Evolutionary conservation across 2,888 invertebrate species (phyloP).

Genomic region (Eledona agricola): DNA sequence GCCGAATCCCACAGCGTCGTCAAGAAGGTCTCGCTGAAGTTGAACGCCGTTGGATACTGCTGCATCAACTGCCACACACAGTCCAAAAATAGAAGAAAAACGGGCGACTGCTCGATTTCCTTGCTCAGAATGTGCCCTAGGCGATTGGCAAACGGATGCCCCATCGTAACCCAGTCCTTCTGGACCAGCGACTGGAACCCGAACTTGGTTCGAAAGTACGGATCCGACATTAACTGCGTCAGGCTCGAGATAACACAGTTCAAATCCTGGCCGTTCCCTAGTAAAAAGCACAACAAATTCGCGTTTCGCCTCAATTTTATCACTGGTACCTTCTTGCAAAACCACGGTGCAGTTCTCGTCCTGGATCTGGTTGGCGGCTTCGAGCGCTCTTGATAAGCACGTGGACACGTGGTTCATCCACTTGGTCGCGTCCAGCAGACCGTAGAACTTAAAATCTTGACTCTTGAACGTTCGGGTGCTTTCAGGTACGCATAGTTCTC

Average conservation of each 20-base stretch:
- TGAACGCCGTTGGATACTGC: slow-evolving; percentile 89
- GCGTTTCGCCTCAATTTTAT: slow-evolving; percentile 2
- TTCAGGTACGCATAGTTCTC: slow-evolving; percentile 82
- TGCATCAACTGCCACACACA: slow-evolving; percentile 91
- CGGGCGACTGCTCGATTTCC: slow-evolving; percentile 77
- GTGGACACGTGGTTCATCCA: slow-evolving; percentile 86
- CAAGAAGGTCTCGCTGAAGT: slow-evolving; percentile 92
- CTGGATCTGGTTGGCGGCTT: slow-evolving; percentile 74
- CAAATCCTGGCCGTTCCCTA: slow-evolving; percentile 87
- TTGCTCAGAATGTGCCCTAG: slow-evolving; percentile 74
- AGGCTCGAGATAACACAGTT: slow-evolving; percentile 87
- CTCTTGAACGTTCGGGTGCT: slow-evolving; percentile 72
- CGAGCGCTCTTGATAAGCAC: slow-evolving; percentile 77
- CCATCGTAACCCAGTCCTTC: slow-evolving; percentile 94
- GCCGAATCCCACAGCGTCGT: slow-evolving; percentile 92
- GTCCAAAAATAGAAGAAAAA: slow-evolving; percentile 92
- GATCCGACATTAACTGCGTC: slow-evolving; percentile 87
- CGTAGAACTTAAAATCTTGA: slow-evolving; percentile 85
- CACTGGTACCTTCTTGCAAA: slow-evolving; percentile 78
- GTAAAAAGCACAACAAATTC: slow-evolving; percentile 43
- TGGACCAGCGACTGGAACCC: slow-evolving; percentile 93
- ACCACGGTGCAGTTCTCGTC: slow-evolving; percentile 77
- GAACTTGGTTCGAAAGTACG: slow-evolving; percentile 79
- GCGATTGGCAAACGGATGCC: slow-evolving; percentile 76
- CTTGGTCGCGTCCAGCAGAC: slow-evolving; percentile 79